Evolutionary conservation across 2,113 vertebrate genomes (phyloP).

Genomic region (Platysternon megacephalum): DNA sequence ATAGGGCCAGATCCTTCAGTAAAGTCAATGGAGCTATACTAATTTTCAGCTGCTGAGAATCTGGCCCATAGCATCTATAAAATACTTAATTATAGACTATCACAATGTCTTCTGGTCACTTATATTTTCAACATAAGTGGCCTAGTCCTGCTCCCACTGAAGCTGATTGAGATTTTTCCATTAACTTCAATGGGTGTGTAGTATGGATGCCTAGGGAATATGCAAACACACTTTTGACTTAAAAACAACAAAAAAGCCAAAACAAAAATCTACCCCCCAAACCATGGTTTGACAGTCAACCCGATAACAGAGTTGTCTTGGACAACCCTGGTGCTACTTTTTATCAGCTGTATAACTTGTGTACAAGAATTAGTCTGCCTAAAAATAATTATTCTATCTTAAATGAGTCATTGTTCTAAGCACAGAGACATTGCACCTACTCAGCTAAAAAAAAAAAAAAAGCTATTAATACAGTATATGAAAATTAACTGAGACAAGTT

Average conservation of each 20-base stretch:
- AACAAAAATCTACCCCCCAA: not conserved
- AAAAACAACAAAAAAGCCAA: not conserved
- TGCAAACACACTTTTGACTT: not conserved
- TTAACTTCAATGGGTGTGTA: not conserved
- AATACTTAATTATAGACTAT: not conserved
- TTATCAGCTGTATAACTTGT: not conserved
- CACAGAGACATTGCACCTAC: not conserved
- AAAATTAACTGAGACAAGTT: not conserved
- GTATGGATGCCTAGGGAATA: not conserved
- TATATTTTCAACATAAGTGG: not conserved
- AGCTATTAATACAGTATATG: not conserved
- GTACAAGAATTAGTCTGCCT: not conserved
- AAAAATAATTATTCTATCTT: constrained; percentile 2
- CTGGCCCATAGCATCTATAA: not conserved
- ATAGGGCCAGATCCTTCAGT: not conserved
- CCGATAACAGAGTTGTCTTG: not conserved
- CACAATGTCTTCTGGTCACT: not conserved
- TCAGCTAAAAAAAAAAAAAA: not conserved
- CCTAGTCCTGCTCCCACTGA: not conserved
- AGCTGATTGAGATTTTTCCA: not conserved
- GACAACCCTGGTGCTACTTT: not conserved
- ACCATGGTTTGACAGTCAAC: not conserved
- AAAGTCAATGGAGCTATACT: not conserved
- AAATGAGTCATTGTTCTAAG: not conserved
- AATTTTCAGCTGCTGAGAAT: not conserved